These are phyloP conservation scores for Drosophila nigrodunni DNA, from an alignment of 1,140 invertebrate species.

Conservation along the genomic window DNA sequence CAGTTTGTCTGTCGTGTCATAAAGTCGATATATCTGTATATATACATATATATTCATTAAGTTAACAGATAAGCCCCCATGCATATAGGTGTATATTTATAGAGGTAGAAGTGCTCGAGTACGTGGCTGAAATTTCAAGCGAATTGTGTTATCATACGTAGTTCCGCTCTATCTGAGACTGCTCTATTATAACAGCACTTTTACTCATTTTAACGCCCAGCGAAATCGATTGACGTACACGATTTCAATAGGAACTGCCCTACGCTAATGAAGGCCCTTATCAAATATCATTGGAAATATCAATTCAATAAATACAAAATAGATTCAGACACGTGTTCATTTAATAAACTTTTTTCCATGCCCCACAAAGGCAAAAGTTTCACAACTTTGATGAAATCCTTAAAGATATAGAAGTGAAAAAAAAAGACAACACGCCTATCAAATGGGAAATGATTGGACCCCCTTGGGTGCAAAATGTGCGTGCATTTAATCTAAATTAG, in stretches of 20 bases:
- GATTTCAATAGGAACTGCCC: conserved; percentile 21
- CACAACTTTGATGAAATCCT: background rate
- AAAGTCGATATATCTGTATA: conserved; percentile 4
- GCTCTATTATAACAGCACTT: conserved; percentile 13
- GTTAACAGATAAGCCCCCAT: too few relatives aligned
- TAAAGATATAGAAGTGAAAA: background rate
- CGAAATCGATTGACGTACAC: conserved; percentile 4
- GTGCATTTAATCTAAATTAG: too few relatives aligned
- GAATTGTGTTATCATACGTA: conserved; percentile 34
- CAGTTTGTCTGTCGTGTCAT: background rate
- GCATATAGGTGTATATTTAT: background rate
- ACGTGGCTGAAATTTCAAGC: conserved; percentile 30
- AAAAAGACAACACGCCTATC: background rate
- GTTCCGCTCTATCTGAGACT: conserved; percentile 15
- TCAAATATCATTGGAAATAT: conserved; percentile 3
- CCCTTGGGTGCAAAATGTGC: background rate
- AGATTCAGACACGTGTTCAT: background rate
- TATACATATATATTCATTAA: background rate
- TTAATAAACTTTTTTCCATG: background rate
- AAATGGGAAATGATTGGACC: background rate
- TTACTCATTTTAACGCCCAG: conserved; percentile 11
- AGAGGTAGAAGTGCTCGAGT: background rate
- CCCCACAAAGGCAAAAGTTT: background rate
- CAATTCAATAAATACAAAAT: conserved; percentile 4
- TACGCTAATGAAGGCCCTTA: conserved; percentile 15